Percentiles rank a stretch among this genome's conserved stretches.
Evolutionary conservation across 2,888 invertebrate species (phyloP).

Genomic region (Calliopum simillimum): DNA sequence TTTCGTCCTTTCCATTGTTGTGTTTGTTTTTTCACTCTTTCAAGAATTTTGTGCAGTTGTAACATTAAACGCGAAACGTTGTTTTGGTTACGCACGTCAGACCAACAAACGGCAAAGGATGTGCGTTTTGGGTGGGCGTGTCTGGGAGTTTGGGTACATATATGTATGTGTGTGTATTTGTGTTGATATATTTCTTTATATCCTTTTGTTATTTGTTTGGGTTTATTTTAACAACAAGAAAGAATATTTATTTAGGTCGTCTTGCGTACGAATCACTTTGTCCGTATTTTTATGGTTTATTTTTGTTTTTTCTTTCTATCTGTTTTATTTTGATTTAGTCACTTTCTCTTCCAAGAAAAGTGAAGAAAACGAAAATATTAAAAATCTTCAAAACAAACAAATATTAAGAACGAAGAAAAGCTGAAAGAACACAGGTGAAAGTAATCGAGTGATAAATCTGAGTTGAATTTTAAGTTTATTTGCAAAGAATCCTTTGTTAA

Average conservation of each 20-base stretch:
- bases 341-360: neutral
- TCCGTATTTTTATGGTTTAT: neutral
- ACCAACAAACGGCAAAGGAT: neutral
- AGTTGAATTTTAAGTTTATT: neutral
- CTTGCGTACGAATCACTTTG: conserved; percentile 11
- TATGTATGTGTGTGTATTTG: neutral
- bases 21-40: no score
- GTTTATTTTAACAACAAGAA: neutral
- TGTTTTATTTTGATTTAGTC: neutral
- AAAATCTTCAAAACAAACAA: neutral
- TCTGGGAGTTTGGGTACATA: neutral
- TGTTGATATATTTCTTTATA: neutral
- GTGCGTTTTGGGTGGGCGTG: neutral
- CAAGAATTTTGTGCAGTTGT: neutral
- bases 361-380: neutral
- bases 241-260: conserved; percentile 15
- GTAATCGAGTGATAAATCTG: neutral
- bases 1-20: neutral
- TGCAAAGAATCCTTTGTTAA: neutral
- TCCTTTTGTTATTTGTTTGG: neutral
- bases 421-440: no score
- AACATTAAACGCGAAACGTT: conserved; percentile 10
- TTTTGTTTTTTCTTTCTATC: neutral
- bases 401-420: no score
- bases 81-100: conserved; percentile 12